A percentile compares a stretch with the other conserved stretches of the same genome.
These are phyloP conservation scores for Laupala kohalensis DNA, from an alignment of 1,140 invertebrate genomes.

Conservation along the genomic window DNA sequence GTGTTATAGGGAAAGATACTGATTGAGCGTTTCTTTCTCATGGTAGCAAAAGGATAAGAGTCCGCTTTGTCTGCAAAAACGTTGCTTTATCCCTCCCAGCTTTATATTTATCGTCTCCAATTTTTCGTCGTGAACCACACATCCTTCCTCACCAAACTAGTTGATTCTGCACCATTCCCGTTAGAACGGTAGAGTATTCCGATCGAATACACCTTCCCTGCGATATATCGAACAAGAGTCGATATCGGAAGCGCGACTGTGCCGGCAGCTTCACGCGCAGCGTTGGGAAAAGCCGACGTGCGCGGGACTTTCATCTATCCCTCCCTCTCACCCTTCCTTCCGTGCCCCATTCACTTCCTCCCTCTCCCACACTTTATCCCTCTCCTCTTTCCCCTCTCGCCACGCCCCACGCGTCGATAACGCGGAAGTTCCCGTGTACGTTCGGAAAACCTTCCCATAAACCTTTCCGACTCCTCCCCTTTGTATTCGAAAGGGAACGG, in stretches of 20 bases:
- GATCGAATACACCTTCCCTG: not conserved
- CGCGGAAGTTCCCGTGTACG: not conserved
- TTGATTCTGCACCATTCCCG: not conserved
- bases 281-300: not conserved
- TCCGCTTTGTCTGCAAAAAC: not conserved
- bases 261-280: not conserved
- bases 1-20: not conserved
- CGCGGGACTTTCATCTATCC: not conserved
- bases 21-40: not conserved
- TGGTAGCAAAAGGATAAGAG: not conserved
- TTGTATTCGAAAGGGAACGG: not conserved
- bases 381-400: no score
- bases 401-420: not conserved
- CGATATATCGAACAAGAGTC: not conserved
- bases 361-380: no score
- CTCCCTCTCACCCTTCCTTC: no score
- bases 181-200: not conserved
- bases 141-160: not conserved
- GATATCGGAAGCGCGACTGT: not conserved
- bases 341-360: no score
- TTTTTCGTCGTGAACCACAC: not conserved
- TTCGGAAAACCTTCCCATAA: not conserved
- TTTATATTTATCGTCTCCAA: not conserved
- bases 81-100: not conserved
- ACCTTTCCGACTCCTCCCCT: not conserved